These are phyloP conservation scores for Digitonthophagus gazella DNA, from an alignment of 2,888 invertebrate genomes.

Conservation along the genomic window DNA sequence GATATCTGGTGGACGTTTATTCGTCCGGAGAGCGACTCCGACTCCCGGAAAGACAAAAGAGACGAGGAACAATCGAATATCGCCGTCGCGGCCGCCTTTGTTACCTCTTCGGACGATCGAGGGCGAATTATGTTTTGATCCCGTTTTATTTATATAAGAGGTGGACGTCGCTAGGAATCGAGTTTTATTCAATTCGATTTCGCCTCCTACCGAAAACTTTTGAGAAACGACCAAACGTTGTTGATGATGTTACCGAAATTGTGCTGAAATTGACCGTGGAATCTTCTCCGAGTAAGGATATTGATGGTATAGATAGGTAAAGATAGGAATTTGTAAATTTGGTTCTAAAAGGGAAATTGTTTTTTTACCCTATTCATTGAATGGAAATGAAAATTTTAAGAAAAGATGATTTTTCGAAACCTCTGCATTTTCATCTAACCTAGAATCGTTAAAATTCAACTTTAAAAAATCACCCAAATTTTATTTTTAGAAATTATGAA, in stretches of 20 bases:
- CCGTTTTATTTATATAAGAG: background rate
- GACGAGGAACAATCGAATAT: conserved; percentile 1
- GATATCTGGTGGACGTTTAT: conserved; percentile 45
- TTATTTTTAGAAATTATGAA: too few species aligned
- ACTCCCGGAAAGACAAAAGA: conserved; percentile 12
- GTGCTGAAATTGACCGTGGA: background rate
- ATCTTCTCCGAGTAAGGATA: too few species aligned
- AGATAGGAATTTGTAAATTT: too few species aligned
- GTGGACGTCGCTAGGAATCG: background rate
- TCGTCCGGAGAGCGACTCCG: conserved; percentile 34
- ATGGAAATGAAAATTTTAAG: too few species aligned
- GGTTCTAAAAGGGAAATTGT: too few species aligned
- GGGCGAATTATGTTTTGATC: conserved; percentile 1
- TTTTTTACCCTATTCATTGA: too few species aligned
- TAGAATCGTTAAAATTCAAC: too few species aligned
- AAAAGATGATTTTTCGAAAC: too few species aligned
- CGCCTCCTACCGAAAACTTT: conserved; percentile 2
- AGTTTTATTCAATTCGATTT: background rate
- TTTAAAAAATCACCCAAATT: too few species aligned
- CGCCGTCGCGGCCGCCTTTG: conserved; percentile 9
- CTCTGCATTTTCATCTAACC: too few species aligned
- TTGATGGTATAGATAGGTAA: too few species aligned
- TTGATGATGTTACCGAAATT: background rate
- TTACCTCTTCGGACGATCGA: conserved; percentile 9
- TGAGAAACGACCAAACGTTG: background rate